Evolutionary conservation across 2,888 invertebrate genomes (phyloP).

Genomic region (Bimastos eiseni): DNA sequence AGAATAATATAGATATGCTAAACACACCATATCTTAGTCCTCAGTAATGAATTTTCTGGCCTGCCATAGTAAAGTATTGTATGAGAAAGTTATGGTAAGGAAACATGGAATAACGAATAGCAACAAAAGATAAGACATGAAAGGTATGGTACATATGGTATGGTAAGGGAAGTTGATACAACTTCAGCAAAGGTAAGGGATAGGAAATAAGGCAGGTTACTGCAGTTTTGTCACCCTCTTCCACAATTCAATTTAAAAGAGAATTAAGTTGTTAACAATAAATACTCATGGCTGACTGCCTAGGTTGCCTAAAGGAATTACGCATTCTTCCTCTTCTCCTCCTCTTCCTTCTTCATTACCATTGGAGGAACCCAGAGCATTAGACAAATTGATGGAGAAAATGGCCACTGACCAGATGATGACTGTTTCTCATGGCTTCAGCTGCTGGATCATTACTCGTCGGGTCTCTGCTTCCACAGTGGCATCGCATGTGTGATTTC

Average conservation of each 20-base stretch:
- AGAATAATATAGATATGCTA: neutral
- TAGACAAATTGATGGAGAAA: neutral
- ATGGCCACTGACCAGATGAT: conserved; percentile 8
- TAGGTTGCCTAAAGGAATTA: neutral
- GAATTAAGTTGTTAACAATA: neutral
- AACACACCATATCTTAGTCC: no score
- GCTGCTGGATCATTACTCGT: neutral
- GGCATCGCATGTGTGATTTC: conserved; percentile 62
- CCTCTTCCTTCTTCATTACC: neutral
- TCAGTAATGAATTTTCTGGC: no score
- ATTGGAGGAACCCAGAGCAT: neutral
- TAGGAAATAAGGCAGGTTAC: neutral
- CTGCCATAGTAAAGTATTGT: neutral
- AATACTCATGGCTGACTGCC: neutral
- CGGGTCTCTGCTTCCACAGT: conserved; percentile 48
- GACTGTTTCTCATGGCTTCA: neutral
- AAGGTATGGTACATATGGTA: neutral
- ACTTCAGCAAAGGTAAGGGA: neutral
- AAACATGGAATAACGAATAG: neutral
- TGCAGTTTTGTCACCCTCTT: neutral
- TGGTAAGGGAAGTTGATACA: neutral
- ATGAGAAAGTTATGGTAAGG: neutral
- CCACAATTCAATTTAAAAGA: neutral
- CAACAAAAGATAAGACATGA: neutral
- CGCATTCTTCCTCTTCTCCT: neutral